Base-by-base conservation (phyloP, 2,113 vertebrate species). In the Nansenia antarctica region DNA sequence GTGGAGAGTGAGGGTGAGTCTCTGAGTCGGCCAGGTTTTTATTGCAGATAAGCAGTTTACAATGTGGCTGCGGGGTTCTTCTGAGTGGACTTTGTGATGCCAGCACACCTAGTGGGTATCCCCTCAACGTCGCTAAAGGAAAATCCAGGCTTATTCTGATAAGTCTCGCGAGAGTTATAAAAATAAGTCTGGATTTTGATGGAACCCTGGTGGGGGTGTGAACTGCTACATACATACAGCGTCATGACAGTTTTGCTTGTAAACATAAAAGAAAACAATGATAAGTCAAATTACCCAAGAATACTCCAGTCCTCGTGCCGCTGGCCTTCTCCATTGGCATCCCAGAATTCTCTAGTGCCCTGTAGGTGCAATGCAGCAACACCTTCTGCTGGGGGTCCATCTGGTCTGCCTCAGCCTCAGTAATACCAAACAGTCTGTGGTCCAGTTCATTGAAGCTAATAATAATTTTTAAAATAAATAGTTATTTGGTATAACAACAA, bases 301-400 rank as follows among this genome's bases (percentile, higher is more conserved):
- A 96, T 74, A 95, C 92, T 12, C 93, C 94, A 2, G 90, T 94
- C 77, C 84, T 91, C 68, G 87, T 93, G 65, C 93, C 93, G 62
- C 88, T 94, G 82, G 93, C 76, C 29, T 87, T 82, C 85, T 96
- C 94, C 78, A 87, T 70, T 2, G 94, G 91, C 20, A 95, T 65
- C 18, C 92, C 94, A 61, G 93, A 89, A 70, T 94, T 89, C 69
- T 95, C 94, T 58, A 96, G 72, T n/a, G 92, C 93, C 81, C 92
- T 90, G 76, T 92, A 95, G 0, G 92, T 92, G 60, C 93, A 95
- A 80, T 94, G 90, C 22, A 94, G 72, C 39, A 95, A 85, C 37
- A 93, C 82, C 67, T 94, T 96, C 9, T 94, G 92, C 22, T 93
- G 92, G 0, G 94, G 93, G 70, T 95, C 93, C 92, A 94, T 93